These are phyloP conservation scores for Sebastes miniatus DNA, from an alignment of 2,797 vertebrate genomes.

Conservation along the genomic window DNA sequence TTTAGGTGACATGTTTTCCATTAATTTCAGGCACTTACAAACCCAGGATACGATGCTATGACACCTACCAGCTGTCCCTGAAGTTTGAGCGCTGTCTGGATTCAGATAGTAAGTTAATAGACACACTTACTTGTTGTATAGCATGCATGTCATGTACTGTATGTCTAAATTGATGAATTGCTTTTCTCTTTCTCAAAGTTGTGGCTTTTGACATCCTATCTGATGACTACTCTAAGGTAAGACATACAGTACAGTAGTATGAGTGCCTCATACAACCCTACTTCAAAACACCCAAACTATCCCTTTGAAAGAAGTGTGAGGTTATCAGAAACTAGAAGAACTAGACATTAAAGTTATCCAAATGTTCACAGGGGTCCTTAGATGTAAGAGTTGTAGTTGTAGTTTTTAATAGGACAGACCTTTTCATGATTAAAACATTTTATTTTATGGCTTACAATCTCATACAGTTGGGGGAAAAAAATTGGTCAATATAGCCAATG, in stretches of 20 bases:
- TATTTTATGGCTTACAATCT: no score
- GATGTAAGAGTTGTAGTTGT: no score
- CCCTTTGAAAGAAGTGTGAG: no score
- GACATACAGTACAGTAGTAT: background rate
- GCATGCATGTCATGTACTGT: background rate
- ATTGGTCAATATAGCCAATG: no score
- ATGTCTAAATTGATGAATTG: background rate
- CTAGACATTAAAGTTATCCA: no score
- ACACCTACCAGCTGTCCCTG: constrained; percentile 94
- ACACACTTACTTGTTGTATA: background rate
- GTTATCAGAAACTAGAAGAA: no score
- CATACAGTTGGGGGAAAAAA: rapidly evolving
- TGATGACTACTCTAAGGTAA: constrained; percentile 99
- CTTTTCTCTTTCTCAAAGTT: constrained; percentile 81
- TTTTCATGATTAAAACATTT: no score
- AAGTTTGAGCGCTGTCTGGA: constrained; percentile 98
- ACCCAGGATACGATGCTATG: constrained; percentile 94
- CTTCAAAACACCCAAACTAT: no score
- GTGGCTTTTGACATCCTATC: constrained; percentile 96
- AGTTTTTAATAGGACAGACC: no score
- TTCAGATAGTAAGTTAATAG: constrained; percentile 87
- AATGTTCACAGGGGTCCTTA: no score
- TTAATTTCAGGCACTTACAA: constrained; percentile 92
- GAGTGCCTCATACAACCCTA: no score
- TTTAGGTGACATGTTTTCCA: background rate